A percentile compares a stretch with the other conserved stretches of the same genome.
Evolutionary conservation across 2,113 vertebrate genomes (phyloP).

Genomic region (Proteles cristata): DNA sequence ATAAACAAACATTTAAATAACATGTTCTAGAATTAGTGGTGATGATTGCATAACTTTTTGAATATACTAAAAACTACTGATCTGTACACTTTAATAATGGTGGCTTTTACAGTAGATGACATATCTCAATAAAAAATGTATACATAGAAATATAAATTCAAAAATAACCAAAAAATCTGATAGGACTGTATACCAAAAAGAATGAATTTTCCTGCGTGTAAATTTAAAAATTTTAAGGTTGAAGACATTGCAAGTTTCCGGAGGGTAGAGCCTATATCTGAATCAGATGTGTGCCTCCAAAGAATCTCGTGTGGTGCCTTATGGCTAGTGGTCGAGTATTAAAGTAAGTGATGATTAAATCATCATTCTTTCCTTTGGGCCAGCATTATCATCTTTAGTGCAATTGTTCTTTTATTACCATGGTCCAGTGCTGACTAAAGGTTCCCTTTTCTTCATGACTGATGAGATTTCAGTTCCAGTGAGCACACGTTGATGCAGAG

Average conservation of each 20-base stretch:
- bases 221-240: constrained; percentile 8
- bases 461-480: neutral
- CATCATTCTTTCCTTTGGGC: neutral
- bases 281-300: neutral
- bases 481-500: neutral
- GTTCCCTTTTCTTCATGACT: neutral
- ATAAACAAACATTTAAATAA: too few species aligned
- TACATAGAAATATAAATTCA: neutral
- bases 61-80: neutral
- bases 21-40: neutral
- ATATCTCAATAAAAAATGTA: neutral
- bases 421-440: neutral
- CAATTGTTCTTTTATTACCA: neutral
- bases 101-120: neutral
- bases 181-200: neutral
- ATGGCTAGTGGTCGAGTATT: neutral
- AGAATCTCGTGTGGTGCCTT: neutral
- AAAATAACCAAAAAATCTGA: neutral
- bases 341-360: neutral
- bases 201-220: neutral
- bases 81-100: neutral
- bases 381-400: neutral
- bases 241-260: neutral
- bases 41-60: neutral
- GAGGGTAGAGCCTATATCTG: neutral